phyloP scores from a whole-genome alignment of 2,888 invertebrate species.

The Morpho helenor region DNA sequence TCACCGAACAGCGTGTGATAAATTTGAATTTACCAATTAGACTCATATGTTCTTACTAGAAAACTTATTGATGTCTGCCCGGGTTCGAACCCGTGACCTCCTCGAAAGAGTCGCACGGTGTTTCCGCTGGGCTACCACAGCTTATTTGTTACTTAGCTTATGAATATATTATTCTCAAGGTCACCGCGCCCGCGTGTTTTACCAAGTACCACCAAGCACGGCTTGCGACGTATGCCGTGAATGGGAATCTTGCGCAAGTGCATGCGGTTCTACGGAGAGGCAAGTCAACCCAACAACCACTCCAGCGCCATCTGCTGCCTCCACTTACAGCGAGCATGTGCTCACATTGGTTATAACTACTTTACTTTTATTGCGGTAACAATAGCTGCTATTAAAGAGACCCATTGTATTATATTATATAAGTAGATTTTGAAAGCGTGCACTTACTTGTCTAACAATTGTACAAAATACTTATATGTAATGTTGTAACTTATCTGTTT shows the following conservation, averaged over 20 bases:
- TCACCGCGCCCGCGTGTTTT: slow-evolving; percentile 90
- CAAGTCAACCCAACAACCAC: slow-evolving; percentile 31
- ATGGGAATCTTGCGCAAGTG: slow-evolving; percentile 62
- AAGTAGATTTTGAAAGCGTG: background rate
- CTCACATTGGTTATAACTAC: background rate
- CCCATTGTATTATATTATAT: background rate
- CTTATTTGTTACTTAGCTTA: no score
- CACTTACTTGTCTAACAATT: no score
- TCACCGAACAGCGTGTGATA: no score
- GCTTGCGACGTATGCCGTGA: slow-evolving; percentile 91
- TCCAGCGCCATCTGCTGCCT: slow-evolving; percentile 10
- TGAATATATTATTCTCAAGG: slow-evolving; percentile 61
- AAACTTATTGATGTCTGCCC: no score
- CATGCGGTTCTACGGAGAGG: slow-evolving; percentile 53
- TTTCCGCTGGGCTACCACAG: no score
- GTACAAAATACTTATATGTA: no score
- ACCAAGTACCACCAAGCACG: slow-evolving; percentile 83
- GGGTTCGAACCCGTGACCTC: no score
- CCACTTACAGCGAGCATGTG: background rate
- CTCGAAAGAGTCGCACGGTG: no score
- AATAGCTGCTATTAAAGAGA: background rate
- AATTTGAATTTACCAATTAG: no score
- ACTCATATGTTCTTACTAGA: no score
- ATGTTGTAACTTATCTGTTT: no score
- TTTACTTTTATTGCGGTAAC: slow-evolving; percentile 2